These are phyloP conservation scores for Yasuhikotakia modesta DNA, from an alignment of 2,797 vertebrate genomes.

Conservation along the genomic window DNA sequence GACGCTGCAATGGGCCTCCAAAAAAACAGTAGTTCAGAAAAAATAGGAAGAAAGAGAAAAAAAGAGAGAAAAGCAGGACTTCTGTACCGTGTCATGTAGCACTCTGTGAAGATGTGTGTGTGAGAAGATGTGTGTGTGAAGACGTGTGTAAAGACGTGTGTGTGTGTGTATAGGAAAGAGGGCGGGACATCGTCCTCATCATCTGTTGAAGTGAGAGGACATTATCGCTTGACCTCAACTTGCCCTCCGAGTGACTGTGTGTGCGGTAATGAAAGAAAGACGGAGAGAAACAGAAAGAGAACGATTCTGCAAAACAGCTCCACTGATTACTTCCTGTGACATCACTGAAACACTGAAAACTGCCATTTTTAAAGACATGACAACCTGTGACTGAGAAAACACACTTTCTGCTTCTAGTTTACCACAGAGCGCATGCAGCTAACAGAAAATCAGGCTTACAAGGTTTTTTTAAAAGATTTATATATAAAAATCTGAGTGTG, in stretches of 20 bases:
- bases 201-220: constrained; percentile 87
- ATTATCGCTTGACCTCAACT: constrained; percentile 88
- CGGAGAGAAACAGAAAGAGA: constrained; percentile 21
- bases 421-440: constrained; percentile 48
- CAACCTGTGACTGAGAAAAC: not conserved
- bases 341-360: constrained; percentile 53
- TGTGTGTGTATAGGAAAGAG: constrained; percentile 45
- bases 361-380: constrained; percentile 44
- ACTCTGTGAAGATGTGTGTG: constrained; percentile 26
- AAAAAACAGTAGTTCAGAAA: constrained; percentile 76
- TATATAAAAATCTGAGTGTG: not conserved
- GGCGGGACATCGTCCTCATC: constrained; percentile 81
- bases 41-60: not conserved
- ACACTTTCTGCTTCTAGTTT: constrained; percentile 38
- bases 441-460: not conserved
- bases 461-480: no score
- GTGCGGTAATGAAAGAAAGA: constrained; percentile 63
- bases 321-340: constrained; percentile 60
- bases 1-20: constrained; percentile 76
- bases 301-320: constrained; percentile 58
- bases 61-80: constrained; percentile 68
- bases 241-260: constrained; percentile 81
- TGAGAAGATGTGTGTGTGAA: constrained; percentile 26
- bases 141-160: constrained; percentile 14
- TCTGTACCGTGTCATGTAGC: constrained; percentile 83